Evolutionary conservation across 2,888 invertebrate species (phyloP).

Genomic region (Lithophane socia): DNA sequence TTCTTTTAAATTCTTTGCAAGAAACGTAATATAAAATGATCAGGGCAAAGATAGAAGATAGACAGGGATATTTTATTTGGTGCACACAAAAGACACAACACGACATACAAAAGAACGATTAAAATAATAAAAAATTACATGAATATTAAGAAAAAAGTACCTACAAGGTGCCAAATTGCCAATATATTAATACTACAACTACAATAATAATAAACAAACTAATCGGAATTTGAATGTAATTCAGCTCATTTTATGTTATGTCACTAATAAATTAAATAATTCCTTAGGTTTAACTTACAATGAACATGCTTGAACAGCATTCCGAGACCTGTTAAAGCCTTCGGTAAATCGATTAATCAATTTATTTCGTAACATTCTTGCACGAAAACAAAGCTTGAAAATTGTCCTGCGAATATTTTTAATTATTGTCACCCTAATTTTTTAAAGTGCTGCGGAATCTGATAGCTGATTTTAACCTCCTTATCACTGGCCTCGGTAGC

Average conservation of each 20-base stretch:
- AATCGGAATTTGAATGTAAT: constrained; percentile 41
- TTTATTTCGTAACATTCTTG: background rate
- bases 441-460: background rate
- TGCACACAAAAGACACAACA: background rate
- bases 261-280: constrained; percentile 42
- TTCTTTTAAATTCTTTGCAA: background rate
- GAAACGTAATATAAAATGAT: too few species aligned
- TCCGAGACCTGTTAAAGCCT: constrained; percentile 32
- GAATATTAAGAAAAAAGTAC: background rate
- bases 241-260: constrained; percentile 30
- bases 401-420: background rate
- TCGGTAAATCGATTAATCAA: constrained; percentile 19
- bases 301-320: constrained; percentile 42
- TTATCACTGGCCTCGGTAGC: constrained; percentile 92
- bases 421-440: constrained; percentile 3
- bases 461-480: constrained; percentile 55
- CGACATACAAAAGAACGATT: background rate
- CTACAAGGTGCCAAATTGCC: background rate
- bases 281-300: constrained; percentile 34
- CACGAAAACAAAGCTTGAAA: background rate
- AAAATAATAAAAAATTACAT: background rate
- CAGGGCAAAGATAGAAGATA: too few species aligned
- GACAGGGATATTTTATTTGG: background rate
- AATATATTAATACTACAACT: too few species aligned
- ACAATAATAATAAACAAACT: background rate